Evolutionary conservation across 1,140 invertebrate species (phyloP), one percentile per base, ranked within the genome.

Genomic region (Cotesia glomerata): DNA sequence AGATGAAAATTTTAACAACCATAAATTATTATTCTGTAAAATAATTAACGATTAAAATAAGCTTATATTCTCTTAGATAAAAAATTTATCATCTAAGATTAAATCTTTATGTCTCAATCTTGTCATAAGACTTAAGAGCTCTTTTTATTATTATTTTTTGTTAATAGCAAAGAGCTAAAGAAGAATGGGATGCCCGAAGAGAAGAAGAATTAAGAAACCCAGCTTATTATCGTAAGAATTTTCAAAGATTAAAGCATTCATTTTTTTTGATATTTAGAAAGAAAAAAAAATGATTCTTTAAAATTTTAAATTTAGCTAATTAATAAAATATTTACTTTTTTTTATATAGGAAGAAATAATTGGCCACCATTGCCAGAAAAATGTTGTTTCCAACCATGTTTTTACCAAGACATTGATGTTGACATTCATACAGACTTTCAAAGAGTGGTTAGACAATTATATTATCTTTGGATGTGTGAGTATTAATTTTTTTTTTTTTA

Each of bases 331-430:
- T 75, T 8, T 61, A 5, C 45, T 58, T 63, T 58, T 74, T 62
- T 14, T 59, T 49, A 39, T 69, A 94, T 91, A 63, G 90, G 95
- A 76, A 90, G 93, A 81, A 98, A 99, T 84, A 99, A 99, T 88
- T 99, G 97, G 97, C 98, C 98, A 3, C 98, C 98, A 11, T 84
- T 99, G 69, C 98, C 98, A 4, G 91, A 94, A 39, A 93, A 93
- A 76, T 97, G 93, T 77, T 97, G 95, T 80, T 91, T 98, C 64
- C 95, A 98, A 81, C 98, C 98, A 1, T 99, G 98, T 86, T 99
- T 99, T 86, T 99, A 99, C 88, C 98, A 99, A 89, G 98, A 99
- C 86, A 99, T 99, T 76, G 95, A 97, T 87, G 94, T 99, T n/a
- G 98, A 99, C 85, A 99, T 99, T 86, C 97, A 97, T 16, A 88